Percentiles rank a stretch among this genome's conserved stretches.
These are phyloP conservation scores for Nestor notabilis DNA, from an alignment of 2,113 vertebrate species.

Conservation along the genomic window DNA sequence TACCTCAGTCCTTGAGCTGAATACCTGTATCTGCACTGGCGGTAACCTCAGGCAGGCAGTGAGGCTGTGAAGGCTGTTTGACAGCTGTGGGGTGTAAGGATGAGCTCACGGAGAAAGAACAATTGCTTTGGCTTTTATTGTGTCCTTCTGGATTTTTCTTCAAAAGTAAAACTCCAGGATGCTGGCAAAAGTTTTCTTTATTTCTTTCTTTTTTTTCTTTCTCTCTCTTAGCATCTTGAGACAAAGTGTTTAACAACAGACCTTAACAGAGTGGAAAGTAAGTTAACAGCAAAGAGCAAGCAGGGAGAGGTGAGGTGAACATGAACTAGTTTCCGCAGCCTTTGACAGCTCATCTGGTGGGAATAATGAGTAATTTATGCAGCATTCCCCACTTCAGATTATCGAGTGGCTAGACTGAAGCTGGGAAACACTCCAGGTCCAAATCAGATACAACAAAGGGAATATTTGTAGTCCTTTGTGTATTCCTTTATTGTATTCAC, in stretches of 20 bases:
- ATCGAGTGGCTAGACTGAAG: slow-evolving; percentile 50
- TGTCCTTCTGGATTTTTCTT: background rate
- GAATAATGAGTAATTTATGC: slow-evolving; percentile 65
- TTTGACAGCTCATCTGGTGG: slow-evolving; percentile 58
- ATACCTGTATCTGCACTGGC: background rate
- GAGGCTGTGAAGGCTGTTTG: background rate
- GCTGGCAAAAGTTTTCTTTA: background rate
- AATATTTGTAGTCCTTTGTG: slow-evolving; percentile 49
- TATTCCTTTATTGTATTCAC: slow-evolving; percentile 41
- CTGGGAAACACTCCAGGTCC: slow-evolving; percentile 59
- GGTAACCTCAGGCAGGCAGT: background rate
- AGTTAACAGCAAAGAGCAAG: background rate
- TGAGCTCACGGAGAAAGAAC: background rate
- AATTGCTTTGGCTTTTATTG: background rate
- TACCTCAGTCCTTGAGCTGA: background rate
- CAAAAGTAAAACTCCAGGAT: background rate
- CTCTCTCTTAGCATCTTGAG: background rate
- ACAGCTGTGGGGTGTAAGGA: background rate
- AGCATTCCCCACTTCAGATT: slow-evolving; percentile 49
- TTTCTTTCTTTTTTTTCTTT: background rate
- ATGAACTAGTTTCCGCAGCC: slow-evolving; percentile 28
- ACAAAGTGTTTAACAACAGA: slow-evolving; percentile 3
- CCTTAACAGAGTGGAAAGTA: slow-evolving; percentile 3
- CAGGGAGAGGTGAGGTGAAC: slow-evolving; percentile 22
- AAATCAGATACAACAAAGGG: slow-evolving; percentile 52